Base-by-base conservation (phyloP, 2,797 vertebrate species). In the Agapornis canus region DNA sequence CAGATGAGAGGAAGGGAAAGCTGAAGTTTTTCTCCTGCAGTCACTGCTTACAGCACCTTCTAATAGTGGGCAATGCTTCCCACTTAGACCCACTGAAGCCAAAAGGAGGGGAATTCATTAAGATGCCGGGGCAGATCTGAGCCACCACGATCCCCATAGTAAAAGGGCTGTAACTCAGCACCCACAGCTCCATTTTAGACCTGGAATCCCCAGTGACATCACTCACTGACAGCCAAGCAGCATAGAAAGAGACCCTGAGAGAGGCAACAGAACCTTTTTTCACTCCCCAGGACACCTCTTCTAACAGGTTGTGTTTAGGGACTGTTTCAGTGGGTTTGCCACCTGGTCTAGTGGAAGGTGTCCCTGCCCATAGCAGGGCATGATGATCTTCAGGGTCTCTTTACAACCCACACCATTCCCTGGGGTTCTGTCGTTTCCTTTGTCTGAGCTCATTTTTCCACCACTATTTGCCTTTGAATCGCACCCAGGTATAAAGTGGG, bases 61-160 rank as follows among this genome's bases (percentile, higher is more conserved):
- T 31, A 56, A 29, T 2, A 48, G n/a, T 5, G 12, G 39, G 7
- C 13, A 35, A 4, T 3, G 3, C 2, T 32, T 4, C 11, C 19
- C 17, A 27, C 18, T 72, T 11, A 19, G 8, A 27, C 9, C 3
- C 37, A 26, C n/a, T 20, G 26, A 54, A 75, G 25, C 22, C 13
- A 42, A 39, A 16, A 56, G 12, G 6, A 52, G 31, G 69, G 18
- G 31, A 78, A 77, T 23, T 14, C 71, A 52, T 20, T 5, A 12
- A 23, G 37, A 40, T 78, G 20, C 21, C 9, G 17, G 11, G 11
- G 7, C 47, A 77, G 47, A 13, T 56, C 27, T 9, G 68, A 25
- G 13, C 69, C 37, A 31, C 5, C 61, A 5, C 31, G 27, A 6
- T 5, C 6, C 42, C 31, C 3, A 4, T 0, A 31, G 2, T 2